A percentile compares a stretch with the other conserved stretches of the same genome.
Conservation (phyloP, 2,888 invertebrate species). For the Ellobium chinense region DNA sequence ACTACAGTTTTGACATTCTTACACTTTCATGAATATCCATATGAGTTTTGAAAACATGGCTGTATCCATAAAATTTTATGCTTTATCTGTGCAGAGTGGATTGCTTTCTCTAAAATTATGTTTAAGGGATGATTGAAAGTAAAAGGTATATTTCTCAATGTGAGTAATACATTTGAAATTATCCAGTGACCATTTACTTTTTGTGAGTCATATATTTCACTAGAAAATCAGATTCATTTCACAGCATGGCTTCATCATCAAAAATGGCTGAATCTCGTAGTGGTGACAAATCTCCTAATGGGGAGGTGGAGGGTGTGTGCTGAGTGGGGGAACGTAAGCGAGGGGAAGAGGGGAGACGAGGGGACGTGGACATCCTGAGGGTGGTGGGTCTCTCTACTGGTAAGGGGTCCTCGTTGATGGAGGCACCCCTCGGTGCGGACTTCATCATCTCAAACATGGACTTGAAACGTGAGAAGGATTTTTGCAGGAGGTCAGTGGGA, state of each 20-base stretch:
- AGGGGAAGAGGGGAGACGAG: conserved; percentile 25
- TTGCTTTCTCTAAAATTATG: no score
- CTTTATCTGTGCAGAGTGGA: no score
- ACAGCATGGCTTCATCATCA: conserved; percentile 32
- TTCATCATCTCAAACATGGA: conserved; percentile 54
- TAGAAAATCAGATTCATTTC: background rate
- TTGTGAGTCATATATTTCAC: background rate
- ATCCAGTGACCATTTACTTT: no score
- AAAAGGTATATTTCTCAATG: no score
- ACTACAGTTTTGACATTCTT: no score
- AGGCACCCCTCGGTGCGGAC: conserved; percentile 43
- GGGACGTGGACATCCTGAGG: background rate
- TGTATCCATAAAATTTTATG: no score
- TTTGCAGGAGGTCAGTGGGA: conserved; percentile 64
- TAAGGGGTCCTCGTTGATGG: conserved; percentile 46
- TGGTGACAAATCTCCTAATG: background rate
- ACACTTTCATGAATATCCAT: no score
- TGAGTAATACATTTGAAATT: no score
- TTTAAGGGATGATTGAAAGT: no score
- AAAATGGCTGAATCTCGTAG: conserved; percentile 22
- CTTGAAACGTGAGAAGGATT: conserved; percentile 64
- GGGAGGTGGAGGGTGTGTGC: conserved; percentile 12
- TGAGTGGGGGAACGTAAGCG: background rate
- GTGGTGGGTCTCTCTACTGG: conserved; percentile 1
- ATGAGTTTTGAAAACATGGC: no score